Evolutionary conservation across 2,888 invertebrate genomes (phyloP), one percentile per base, ranked within the genome.

Genomic region (Ornithoptera alexandrae): DNA sequence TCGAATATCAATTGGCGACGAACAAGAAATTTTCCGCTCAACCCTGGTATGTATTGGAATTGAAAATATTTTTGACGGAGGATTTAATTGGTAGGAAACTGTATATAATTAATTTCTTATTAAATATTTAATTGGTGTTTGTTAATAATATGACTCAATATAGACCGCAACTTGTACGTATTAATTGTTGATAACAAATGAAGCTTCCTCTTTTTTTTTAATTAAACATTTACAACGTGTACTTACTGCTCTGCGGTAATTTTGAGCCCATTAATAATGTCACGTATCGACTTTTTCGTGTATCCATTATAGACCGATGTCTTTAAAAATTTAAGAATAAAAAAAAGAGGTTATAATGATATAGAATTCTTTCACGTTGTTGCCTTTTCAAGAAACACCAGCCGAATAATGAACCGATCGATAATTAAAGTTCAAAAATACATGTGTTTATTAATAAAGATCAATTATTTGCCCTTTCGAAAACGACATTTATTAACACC

Each of bases 31-130:
- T 75, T 77, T 74, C 75, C 76, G 71, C 73, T 74, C 64, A 6
- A 62, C 73, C 67, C 72, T 73, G 78, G 78, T 76, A 78, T 77
- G 80, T 81, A 82, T 82, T 81, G 80, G 82, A 81, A 81, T 81
- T 79, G 79, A 77, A 82, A 82, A 81, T 81, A 80, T 79, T 80
- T 80, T 79, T 75, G 72, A 72, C 76, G 75, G 76, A 77, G 78
- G 75, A 78, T 78, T 80, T 86, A 85, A 85, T 85, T 84, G 84
- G 82, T 81, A 79, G 82, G 80, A 84, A 83, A 84, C 84, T 82
- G 83, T 82, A 78, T 76, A 78, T 83, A 79, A 85, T 84, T 79
- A 79, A 72, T 72, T 73, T 78, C 75, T 74, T 76, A 74, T 77
- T 77, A 72, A 77, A 77, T 80, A 78, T 79, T 78, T 79, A 78